A percentile compares a stretch with the other conserved stretches of the same genome.
Evolutionary conservation across 2,113 vertebrate species (phyloP).

Genomic region (Nothoprocta perdicaria): DNA sequence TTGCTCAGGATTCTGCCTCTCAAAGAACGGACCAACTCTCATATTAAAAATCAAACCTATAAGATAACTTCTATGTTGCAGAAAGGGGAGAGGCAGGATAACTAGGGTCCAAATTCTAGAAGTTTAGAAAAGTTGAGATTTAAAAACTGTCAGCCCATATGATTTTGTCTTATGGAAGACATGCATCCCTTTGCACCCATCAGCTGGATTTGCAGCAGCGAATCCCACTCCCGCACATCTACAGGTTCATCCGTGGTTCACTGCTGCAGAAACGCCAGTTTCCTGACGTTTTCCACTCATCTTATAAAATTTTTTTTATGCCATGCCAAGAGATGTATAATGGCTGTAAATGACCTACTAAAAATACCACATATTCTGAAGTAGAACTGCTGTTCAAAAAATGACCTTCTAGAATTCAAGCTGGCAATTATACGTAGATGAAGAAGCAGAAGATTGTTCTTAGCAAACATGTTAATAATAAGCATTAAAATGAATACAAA

Average conservation of each 20-base stretch:
- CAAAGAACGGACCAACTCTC: background rate
- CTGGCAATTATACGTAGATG: background rate
- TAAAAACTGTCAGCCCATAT: background rate
- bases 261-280: background rate
- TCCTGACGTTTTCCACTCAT: rapidly evolving
- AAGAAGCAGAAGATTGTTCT: background rate
- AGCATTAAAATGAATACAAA: background rate
- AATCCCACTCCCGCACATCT: background rate
- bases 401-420: background rate
- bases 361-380: background rate
- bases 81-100: background rate
- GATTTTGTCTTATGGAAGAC: background rate
- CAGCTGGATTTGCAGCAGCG: background rate
- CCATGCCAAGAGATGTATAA: background rate
- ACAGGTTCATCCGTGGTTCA: rapidly evolving
- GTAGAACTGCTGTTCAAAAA: background rate
- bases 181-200: background rate
- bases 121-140: background rate
- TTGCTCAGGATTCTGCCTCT: background rate
- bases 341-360: background rate
- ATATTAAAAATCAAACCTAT: background rate
- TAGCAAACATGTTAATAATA: background rate
- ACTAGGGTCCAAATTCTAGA: background rate
- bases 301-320: background rate
- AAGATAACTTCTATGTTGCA: background rate